Conservation (phyloP, 2,888 invertebrate species). For the Pseudeuparius sepicola region DNA sequence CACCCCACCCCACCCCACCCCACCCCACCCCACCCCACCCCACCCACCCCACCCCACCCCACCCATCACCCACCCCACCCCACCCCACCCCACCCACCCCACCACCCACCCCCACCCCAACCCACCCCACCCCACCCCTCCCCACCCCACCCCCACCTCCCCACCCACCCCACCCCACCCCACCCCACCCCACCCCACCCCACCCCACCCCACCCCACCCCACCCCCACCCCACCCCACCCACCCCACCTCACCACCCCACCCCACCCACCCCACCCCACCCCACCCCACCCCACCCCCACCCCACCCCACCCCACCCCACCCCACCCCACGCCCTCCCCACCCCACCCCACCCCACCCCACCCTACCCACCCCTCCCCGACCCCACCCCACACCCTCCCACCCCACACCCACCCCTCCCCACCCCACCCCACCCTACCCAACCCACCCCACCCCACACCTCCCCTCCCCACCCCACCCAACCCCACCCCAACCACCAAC, state of each 20-base stretch:
- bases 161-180: not conserved
- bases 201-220: not conserved
- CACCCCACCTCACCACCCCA: too few species aligned
- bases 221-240: too few species aligned
- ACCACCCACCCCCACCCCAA: constrained; percentile 1
- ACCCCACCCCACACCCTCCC: not conserved
- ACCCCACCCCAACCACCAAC: not conserved
- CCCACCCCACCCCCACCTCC: too few species aligned
- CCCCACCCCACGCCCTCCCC: constrained; percentile 1
- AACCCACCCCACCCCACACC: not conserved
- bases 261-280: too few species aligned
- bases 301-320: too few species aligned
- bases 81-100: constrained; percentile 1
- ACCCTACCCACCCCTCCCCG: not conserved
- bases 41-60: too few species aligned
- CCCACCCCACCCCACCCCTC: too few species aligned
- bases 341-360: not conserved
- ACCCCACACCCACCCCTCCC: not conserved
- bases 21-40: not conserved
- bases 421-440: not conserved
- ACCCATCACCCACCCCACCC: not conserved
- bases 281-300: too few species aligned
- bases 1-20: not conserved
- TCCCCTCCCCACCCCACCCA: constrained; percentile 1
- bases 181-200: not conserved